Evolutionary conservation across 2,113 vertebrate species (phyloP), one percentile per base, ranked within the genome.

Genomic region (Aegithalos caudatus): DNA sequence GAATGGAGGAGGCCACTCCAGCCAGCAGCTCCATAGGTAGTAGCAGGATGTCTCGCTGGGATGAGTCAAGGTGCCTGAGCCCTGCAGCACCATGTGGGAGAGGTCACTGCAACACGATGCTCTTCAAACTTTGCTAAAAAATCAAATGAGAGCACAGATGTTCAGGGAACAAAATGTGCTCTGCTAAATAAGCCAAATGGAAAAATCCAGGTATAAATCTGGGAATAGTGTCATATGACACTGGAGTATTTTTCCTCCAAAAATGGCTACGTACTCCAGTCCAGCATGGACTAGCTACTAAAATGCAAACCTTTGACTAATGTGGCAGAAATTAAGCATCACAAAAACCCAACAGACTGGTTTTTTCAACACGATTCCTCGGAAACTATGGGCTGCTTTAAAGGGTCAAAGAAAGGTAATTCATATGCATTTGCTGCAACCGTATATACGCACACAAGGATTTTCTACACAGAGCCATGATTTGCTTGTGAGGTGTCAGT

Each of bases 1-100:
- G 6, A 47, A 35, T 0, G 25, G 19, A 0, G 4, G 44, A 79
- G 71, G 44, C n/a, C 0, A 1, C 61, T 56, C 37, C 1, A 1
- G 57, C 8, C 10, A 62, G 51, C 0, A 1, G 60, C 42, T 69
- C 58, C 5, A 11, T 2, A 14, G 53, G 54, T 0, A 0, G 35
- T 1, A 11, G 23, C 79, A 73, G 21, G 40, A 69, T 3, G 13
- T 66, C 51, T 66, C 66, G 10, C 42, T 0, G 5, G 37, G 37
- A 50, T 18, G 16, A 67, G 56, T 23, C 2, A 4, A 77, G 31
- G 54, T 38, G 60, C 64, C 44, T 16, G 16, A 65, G 65, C 25
- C 23, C 23, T 7, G 2, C 27, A 35, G 90, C 73, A 51, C 42
- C 51, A 6, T 3, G 45, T 10, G 28, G 28, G 50, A 56, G 23